A percentile compares a stretch with the other conserved stretches of the same genome.
phyloP scores from a whole-genome alignment of 2,113 vertebrate genomes.

The Megaceryle maxima region DNA sequence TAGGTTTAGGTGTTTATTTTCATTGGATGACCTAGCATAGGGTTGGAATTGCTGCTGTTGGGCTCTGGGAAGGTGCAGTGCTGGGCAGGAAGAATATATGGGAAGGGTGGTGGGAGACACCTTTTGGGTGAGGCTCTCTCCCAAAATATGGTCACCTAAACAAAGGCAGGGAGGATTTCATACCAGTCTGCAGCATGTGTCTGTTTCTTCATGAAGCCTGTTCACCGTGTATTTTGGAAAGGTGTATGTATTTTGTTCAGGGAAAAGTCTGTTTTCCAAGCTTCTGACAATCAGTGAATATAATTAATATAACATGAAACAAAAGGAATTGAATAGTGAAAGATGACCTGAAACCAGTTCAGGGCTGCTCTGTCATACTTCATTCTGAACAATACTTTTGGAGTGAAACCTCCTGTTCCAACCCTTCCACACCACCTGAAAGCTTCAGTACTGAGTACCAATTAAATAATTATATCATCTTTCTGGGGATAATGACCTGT shows the following conservation, averaged over 20 bases:
- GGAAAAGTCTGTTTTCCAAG: not conserved
- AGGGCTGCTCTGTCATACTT: not conserved
- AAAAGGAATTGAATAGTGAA: not conserved
- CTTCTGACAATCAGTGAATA: not conserved
- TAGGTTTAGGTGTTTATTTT: not conserved
- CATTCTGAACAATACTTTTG: not conserved
- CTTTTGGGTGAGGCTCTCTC: not conserved
- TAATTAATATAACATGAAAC: not conserved
- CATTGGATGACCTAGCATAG: not conserved
- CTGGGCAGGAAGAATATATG: not conserved
- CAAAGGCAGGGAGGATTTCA: not conserved
- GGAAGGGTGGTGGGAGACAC: not conserved
- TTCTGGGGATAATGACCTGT: not conserved
- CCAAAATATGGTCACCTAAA: not conserved
- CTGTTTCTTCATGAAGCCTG: not conserved
- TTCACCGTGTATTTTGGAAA: not conserved
- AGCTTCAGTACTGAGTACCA: not conserved
- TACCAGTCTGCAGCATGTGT: not conserved
- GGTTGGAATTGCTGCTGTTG: not conserved
- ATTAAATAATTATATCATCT: not conserved
- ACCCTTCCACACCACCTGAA: not conserved
- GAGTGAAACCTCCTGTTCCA: not conserved
- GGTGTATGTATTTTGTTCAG: not conserved
- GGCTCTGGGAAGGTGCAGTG: fast-evolving
- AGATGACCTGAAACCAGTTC: not conserved